These are phyloP conservation scores for Callinectes sapidus DNA, from an alignment of 2,888 invertebrate genomes.

Conservation along the genomic window DNA sequence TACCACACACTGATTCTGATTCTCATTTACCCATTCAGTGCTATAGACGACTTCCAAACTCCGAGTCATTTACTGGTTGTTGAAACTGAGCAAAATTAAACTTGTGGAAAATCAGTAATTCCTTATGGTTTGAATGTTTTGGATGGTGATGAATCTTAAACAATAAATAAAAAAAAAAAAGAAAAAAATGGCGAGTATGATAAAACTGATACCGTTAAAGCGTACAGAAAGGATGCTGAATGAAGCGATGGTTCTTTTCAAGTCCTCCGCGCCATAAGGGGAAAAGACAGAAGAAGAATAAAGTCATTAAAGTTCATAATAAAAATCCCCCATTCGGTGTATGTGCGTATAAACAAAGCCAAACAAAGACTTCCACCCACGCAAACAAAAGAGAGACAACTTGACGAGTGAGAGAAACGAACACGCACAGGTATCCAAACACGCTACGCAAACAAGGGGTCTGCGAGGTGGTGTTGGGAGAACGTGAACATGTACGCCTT, in stretches of 20 bases:
- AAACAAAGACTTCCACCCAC: slow-evolving; percentile 8
- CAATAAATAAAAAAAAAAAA: too few relatives aligned
- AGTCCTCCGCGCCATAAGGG: not conserved
- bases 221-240: not conserved
- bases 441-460: not conserved
- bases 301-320: not conserved
- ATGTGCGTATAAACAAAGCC: not conserved
- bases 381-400: slow-evolving; percentile 2
- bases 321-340: not conserved
- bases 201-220: too few relatives aligned
- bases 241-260: not conserved
- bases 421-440: not conserved
- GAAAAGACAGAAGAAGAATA: not conserved
- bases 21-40: not conserved
- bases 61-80: too few relatives aligned
- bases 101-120: too few relatives aligned
- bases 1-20: not conserved
- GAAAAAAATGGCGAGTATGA: too few relatives aligned
- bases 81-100: too few relatives aligned
- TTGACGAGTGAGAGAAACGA: not conserved
- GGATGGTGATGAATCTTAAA: too few relatives aligned
- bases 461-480: not conserved
- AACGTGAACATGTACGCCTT: slow-evolving; percentile 20
- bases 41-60: too few relatives aligned
- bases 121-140: too few relatives aligned